Conservation (phyloP, 2,113 vertebrate genomes). For the Zosterops borbonicus region DNA sequence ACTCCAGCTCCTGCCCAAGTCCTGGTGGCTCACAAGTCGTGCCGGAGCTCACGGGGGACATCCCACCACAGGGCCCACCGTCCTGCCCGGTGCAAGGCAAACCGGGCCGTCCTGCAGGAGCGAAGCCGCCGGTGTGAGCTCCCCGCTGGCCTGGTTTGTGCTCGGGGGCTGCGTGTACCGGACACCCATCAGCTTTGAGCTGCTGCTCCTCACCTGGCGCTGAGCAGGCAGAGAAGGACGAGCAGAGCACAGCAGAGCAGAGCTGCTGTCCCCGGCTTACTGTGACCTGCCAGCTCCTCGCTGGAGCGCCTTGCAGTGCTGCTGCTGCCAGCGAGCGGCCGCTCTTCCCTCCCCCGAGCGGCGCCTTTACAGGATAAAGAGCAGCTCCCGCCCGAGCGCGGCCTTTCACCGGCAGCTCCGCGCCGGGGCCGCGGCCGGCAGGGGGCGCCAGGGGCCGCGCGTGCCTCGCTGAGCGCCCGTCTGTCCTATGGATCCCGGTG, state of each 20-base stretch:
- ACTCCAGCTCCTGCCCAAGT: neutral
- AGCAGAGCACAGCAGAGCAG: too few species aligned
- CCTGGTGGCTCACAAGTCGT: neutral
- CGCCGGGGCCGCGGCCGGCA: neutral
- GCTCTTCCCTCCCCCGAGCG: rapidly evolving
- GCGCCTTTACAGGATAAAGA: neutral
- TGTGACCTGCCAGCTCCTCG: neutral
- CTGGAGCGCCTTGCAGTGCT: neutral
- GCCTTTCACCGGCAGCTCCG: rapidly evolving
- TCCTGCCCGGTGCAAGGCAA: rapidly evolving
- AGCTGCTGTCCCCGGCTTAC: neutral
- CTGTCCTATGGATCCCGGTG: neutral
- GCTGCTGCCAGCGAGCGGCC: neutral
- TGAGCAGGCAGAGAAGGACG: too few species aligned
- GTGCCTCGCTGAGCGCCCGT: neutral
- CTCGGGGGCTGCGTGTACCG: rapidly evolving
- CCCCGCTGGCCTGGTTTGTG: neutral
- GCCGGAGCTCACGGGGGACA: rapidly evolving
- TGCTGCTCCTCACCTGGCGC: neutral
- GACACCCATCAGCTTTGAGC: neutral
- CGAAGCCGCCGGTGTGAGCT: rapidly evolving
- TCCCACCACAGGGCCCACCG: rapidly evolving
- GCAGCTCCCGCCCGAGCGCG: rapidly evolving
- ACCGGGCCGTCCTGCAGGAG: neutral
- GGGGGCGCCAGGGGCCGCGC: neutral